Evolutionary conservation across 1,140 invertebrate species (phyloP).

Genomic region (Eumaeus atala): DNA sequence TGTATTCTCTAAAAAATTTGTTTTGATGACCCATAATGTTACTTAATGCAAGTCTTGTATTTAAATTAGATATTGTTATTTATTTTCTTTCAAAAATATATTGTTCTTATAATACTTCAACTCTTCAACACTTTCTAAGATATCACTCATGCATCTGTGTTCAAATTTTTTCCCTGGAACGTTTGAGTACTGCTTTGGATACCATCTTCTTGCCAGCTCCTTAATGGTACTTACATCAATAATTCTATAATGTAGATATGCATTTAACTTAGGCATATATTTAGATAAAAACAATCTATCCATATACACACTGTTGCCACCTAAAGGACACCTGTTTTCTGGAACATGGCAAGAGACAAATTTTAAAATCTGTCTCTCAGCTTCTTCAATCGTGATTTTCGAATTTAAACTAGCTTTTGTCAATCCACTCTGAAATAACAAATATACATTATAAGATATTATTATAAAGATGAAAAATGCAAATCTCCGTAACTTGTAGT

Average conservation of each 20-base stretch:
- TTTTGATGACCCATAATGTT: too few relatives aligned
- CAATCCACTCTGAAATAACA: constrained; percentile 82
- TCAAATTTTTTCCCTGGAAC: constrained; percentile 78
- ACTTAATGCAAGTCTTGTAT: too few relatives aligned
- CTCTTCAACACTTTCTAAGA: constrained; percentile 90
- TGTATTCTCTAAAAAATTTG: too few relatives aligned
- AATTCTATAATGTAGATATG: constrained; percentile 93
- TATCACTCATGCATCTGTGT: constrained; percentile 89
- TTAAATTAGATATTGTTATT: neutral
- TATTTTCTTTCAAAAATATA: constrained; percentile 39
- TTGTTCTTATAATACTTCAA: constrained; percentile 80
- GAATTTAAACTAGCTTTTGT: constrained; percentile 82
- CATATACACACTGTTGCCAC: constrained; percentile 92
- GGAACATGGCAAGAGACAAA: constrained; percentile 84
- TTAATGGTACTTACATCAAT: constrained; percentile 95
- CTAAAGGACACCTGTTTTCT: constrained; percentile 81
- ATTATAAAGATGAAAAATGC: too few relatives aligned
- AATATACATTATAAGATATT: constrained; percentile 4
- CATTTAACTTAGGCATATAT: constrained; percentile 83
- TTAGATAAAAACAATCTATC: constrained; percentile 87
- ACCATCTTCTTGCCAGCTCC: constrained; percentile 88
- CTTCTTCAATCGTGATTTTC: constrained; percentile 77
- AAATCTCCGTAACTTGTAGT: too few relatives aligned
- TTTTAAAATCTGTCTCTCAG: constrained; percentile 82
- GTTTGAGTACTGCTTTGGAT: constrained; percentile 73